These are phyloP conservation scores for Ectemnius continuus DNA, from an alignment of 2,888 invertebrate species.

Conservation along the genomic window DNA sequence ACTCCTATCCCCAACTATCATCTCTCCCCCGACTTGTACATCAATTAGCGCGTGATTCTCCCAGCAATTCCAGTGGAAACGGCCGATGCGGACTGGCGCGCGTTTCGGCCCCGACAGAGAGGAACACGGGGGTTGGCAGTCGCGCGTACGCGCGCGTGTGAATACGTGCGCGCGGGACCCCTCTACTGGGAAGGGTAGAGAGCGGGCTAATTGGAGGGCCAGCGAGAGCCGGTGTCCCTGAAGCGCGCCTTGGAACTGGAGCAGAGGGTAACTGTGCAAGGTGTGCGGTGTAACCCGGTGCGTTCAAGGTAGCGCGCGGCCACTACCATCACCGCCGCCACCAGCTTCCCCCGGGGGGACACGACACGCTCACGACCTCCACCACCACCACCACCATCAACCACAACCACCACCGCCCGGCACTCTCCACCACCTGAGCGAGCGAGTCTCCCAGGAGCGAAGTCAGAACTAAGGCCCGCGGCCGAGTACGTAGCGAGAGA, in stretches of 20 bases:
- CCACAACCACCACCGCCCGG: constrained; percentile 23
- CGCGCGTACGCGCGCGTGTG: background rate
- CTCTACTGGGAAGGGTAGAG: no score
- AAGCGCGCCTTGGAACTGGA: constrained; percentile 53
- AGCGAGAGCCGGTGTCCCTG: constrained; percentile 1
- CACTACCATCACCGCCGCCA: constrained; percentile 29
- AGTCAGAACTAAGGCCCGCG: no score
- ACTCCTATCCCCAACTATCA: no score
- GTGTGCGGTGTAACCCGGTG: constrained; percentile 59
- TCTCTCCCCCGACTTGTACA: no score
- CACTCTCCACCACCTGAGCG: constrained; percentile 30
- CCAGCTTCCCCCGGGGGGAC: constrained; percentile 18
- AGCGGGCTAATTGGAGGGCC: background rate
- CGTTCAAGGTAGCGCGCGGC: constrained; percentile 56
- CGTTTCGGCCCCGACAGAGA: no score
- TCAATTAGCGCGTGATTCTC: no score
- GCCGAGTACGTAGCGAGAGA: background rate
- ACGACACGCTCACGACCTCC: constrained; percentile 28
- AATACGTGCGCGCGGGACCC: no score
- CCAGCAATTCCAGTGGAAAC: no score
- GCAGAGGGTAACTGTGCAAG: constrained; percentile 69
- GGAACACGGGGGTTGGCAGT: background rate
- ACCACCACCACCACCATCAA: constrained; percentile 35
- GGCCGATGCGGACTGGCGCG: no score
- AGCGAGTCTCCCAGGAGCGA: constrained; percentile 19